phyloP scores from a whole-genome alignment of 2,113 vertebrate genomes.

The Pachyramphus minor region DNA sequence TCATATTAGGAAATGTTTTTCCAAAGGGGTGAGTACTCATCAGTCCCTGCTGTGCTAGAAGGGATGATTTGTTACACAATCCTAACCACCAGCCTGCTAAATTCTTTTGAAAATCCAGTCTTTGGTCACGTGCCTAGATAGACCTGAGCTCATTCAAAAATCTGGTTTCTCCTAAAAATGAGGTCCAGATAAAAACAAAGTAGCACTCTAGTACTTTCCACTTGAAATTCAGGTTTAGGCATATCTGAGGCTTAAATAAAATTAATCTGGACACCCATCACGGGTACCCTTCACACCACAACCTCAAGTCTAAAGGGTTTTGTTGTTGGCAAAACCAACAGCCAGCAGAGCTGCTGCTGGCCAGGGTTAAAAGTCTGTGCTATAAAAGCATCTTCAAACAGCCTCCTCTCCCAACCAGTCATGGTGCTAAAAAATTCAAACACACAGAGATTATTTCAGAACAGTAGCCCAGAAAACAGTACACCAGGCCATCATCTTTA shows the following conservation, averaged over 20 bases:
- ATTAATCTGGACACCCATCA: background rate
- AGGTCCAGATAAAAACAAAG: background rate
- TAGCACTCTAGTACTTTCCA: background rate
- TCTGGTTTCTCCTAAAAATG: background rate
- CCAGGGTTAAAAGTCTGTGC: background rate
- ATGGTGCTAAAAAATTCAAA: background rate
- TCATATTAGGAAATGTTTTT: background rate
- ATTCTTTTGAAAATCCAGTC: background rate
- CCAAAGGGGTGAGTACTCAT: background rate
- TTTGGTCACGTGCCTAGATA: background rate
- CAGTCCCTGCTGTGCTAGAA: background rate
- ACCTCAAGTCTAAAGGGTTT: background rate
- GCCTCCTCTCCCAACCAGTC: background rate
- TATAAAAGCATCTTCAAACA: background rate
- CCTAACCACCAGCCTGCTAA: background rate
- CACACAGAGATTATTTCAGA: background rate
- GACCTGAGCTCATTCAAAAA: background rate
- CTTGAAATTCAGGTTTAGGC: background rate
- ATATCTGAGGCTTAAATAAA: background rate
- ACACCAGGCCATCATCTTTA: background rate
- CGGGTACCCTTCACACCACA: background rate
- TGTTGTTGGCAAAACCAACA: background rate
- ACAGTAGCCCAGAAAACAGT: background rate
- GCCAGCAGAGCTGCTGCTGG: background rate
- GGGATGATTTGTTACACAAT: background rate